Percentiles rank a stretch among this genome's conserved stretches.
Evolutionary conservation across 1,140 invertebrate genomes (phyloP).

Genomic region (Penaeus japonicus): DNA sequence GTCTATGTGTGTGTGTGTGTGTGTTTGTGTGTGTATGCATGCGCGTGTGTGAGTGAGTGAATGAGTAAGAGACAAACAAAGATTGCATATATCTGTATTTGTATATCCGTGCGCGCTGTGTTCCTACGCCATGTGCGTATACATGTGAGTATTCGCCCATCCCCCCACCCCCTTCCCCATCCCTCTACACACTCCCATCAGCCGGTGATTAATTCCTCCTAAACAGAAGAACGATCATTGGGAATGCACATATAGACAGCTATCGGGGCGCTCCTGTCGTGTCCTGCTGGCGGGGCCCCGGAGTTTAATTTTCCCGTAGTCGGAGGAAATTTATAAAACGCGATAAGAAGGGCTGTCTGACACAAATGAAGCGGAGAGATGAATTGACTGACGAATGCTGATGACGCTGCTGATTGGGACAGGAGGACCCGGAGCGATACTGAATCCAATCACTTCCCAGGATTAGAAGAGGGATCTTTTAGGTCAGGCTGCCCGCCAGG

Average conservation of each 20-base stretch:
- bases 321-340: conserved; percentile 37
- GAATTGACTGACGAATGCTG: conserved; percentile 49
- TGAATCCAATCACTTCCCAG: conserved; percentile 14
- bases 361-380: conserved; percentile 47
- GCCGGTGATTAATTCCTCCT: conserved; percentile 33
- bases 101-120: too few species aligned
- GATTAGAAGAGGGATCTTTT: background rate
- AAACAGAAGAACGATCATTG: conserved; percentile 42
- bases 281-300: background rate
- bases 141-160: too few species aligned
- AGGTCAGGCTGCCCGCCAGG: background rate
- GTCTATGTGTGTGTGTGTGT: too few species aligned
- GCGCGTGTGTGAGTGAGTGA: too few species aligned
- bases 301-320: conserved; percentile 25
- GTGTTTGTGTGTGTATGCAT: too few species aligned
- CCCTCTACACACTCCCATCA: background rate
- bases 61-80: too few species aligned
- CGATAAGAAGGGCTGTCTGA: conserved; percentile 31
- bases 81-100: too few species aligned
- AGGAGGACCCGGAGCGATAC: background rate
- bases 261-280: background rate
- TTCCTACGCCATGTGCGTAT: too few species aligned
- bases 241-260: conserved; percentile 21
- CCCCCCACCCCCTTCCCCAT: too few species aligned
- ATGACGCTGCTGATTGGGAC: conserved; percentile 36